Evolutionary conservation across 2,888 invertebrate species (phyloP), one percentile per base, ranked within the genome.

Genomic region (Ligdia adustata): DNA sequence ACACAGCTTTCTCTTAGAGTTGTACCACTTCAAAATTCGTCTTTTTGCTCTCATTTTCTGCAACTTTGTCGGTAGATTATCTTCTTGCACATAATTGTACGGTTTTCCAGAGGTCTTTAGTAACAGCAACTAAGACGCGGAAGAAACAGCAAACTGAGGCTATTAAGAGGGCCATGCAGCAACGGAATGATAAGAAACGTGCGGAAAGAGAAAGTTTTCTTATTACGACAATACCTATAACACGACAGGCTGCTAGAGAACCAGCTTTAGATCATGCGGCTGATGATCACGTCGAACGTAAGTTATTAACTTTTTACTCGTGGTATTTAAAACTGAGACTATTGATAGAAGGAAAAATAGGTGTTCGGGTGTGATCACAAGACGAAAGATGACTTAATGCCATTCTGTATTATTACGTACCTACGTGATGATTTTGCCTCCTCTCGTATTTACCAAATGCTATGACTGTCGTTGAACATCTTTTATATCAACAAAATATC

Each of bases 121-220:
- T 99, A 32, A 99, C 99, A 14, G 99, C 99, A 5, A 99, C 99
- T 0, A 98, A 99, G 79, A 99, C 99, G 0, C 93, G 99, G 11
- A 97, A 99, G 76, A 99, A 99, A 79, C 99, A 99, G 79, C 99
- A 99, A 83, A 99, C 99, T 11, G 99, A 99, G 85, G 94, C 99
- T 49, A 98, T 99, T 45, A 96, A 98, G 69, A 94, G 95, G 81
- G 99, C 99, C 0, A 87, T 99, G 9, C 96, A 98, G 73, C 98
- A 98, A 26, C 97, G 99, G 62, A 98, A 99, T 71, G 99, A 99
- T 72, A 97, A 98, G 71, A 96, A 97, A 75, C 91, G 98, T 4
- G 95, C 95, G n/a, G 98, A 98, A 72, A 88, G 99, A 7, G 98
- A 99, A 79, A 97, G 97, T 66, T 99, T 98, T 78, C 93, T 97